phyloP scores from a whole-genome alignment of 1,140 invertebrate genomes.

The Solen grandis region DNA sequence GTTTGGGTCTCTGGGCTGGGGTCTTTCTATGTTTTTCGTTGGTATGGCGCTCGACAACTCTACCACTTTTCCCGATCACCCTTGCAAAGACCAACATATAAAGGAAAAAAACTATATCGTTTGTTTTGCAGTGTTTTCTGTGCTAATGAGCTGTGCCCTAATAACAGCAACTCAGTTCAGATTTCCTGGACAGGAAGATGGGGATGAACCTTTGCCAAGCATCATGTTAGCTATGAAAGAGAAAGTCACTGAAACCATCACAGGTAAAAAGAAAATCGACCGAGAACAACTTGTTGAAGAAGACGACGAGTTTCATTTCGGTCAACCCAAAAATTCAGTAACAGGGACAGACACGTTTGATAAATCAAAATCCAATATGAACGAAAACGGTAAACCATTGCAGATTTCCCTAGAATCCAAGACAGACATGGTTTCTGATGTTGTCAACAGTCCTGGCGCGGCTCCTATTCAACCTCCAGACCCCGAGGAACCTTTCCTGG shows the following conservation, averaged over 20 bases:
- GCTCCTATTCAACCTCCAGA: constrained; percentile 42
- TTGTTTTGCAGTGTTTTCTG: constrained; percentile 98
- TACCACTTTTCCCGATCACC: constrained; percentile 90
- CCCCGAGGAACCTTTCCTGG: constrained; percentile 72
- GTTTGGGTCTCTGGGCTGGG: constrained; percentile 99
- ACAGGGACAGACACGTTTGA: constrained; percentile 13
- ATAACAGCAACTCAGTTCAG: constrained; percentile 93
- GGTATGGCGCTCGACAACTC: constrained; percentile 97
- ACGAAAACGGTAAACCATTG: constrained; percentile 54
- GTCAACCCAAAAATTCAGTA: constrained; percentile 26
- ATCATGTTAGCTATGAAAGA: constrained; percentile 70
- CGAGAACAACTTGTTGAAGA: constrained; percentile 69
- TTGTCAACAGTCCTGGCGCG: constrained; percentile 64
- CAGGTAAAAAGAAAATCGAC: constrained; percentile 66
- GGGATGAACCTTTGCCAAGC: constrained; percentile 64
- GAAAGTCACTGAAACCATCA: constrained; percentile 71
- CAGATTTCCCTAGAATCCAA: constrained; percentile 68
- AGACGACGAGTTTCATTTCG: constrained; percentile 65
- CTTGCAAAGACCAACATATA: constrained; percentile 86
- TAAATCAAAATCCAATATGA: constrained; percentile 21
- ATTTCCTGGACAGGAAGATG: constrained; percentile 79
- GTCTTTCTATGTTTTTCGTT: constrained; percentile 98
- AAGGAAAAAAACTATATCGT: constrained; percentile 96
- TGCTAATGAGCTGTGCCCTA: constrained; percentile 97
- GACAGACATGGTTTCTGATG: constrained; percentile 76